Evolutionary conservation across 2,797 vertebrate species (phyloP).

Genomic region (Heliangelus exortis): DNA sequence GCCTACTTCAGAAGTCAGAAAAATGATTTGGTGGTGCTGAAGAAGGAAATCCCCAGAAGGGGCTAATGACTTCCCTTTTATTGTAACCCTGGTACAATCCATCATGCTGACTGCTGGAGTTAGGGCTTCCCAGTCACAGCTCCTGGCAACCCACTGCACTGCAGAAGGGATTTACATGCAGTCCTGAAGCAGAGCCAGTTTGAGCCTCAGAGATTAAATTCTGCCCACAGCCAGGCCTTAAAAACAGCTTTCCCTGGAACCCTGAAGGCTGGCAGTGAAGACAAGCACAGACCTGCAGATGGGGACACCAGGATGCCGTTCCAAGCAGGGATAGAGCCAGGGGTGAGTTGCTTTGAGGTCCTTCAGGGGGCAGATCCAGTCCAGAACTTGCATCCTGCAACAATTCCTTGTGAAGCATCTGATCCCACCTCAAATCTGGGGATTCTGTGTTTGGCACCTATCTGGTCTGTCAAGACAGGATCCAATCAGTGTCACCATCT

Average conservation of each 20-base stretch:
- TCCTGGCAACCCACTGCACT: background rate
- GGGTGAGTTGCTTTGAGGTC: background rate
- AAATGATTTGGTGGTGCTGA: background rate
- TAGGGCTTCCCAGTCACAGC: background rate
- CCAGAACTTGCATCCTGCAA: background rate
- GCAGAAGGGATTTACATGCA: background rate
- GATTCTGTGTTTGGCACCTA: background rate
- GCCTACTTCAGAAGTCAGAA: background rate
- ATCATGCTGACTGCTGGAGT: background rate
- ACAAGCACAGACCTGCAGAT: background rate
- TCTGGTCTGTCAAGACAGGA: background rate
- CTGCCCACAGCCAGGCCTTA: background rate
- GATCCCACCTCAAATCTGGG: background rate
- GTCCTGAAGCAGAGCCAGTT: background rate
- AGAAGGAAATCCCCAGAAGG: conserved; percentile 4
- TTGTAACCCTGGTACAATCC: background rate
- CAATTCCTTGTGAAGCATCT: background rate
- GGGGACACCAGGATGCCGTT: background rate
- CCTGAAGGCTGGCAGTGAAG: background rate
- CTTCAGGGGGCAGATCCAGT: background rate
- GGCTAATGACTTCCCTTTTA: conserved; percentile 8
- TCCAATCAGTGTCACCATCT: too few species aligned
- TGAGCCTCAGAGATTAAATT: background rate
- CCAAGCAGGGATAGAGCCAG: background rate
- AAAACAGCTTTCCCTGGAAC: background rate